Evolutionary conservation across 1,140 invertebrate species (phyloP), one percentile per base, ranked within the genome.

Genomic region (Heliothis subflexa): DNA sequence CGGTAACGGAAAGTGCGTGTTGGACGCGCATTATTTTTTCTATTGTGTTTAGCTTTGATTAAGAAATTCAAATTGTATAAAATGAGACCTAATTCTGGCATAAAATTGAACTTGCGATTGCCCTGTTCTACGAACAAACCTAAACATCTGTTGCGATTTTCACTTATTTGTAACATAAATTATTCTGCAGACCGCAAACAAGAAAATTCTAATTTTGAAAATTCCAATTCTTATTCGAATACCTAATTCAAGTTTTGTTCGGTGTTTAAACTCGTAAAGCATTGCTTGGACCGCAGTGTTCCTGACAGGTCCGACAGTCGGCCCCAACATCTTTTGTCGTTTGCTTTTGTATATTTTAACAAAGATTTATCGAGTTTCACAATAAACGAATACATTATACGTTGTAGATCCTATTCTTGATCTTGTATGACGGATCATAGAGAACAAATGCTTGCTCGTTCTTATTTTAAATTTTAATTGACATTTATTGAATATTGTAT

Each of bases 261-360:
- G 40, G 40, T 45, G 66, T 52, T 25, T 25, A 10, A 49, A 52
- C 18, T 47, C 18, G 49, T 70, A 28, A 52, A 52, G 49, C 62
- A 66, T 72, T 40, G 21, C 52, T 57, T 72, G 14, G 52, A 21
- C 14, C 25, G 70, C 50, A 54, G n/a, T 72, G 70, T 57, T 72
- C 40, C 28, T 72, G 70, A 72, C 70, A 72, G 25, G 50, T 66
- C 50, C 10, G 68, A 55, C 52, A 71, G 49, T 54, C 40, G 12
- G 18, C 25, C 57, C 49, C 47, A 50, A 52, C 66, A 52, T 70
- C 66, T 70, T 70, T 70, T 70, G 66, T 52, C 52, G 28, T 45
- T 54, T 16, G 52, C 52, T 66, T 72, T 72, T 57, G 70, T 72
- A 40, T 70, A 25, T 47, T 66, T 66, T 47, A 66, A 55, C 70